Conservation (phyloP, 2,888 invertebrate species). For the Xestoiulus laeticollis region DNA sequence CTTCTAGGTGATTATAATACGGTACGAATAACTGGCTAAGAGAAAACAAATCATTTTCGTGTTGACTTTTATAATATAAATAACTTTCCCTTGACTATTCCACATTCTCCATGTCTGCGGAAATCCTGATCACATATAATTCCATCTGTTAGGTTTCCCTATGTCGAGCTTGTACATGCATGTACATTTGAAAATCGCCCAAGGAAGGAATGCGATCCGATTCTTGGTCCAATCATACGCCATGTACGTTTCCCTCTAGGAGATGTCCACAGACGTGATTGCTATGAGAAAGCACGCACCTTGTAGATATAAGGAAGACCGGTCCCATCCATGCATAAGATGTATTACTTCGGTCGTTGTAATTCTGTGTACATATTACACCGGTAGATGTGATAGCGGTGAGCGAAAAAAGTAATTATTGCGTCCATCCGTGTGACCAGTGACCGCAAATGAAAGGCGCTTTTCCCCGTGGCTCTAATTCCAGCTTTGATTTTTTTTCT, state of each 20-base stretch:
- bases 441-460: constrained; percentile 40
- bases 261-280: not conserved
- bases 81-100: too few relatives aligned
- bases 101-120: too few relatives aligned
- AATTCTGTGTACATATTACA: constrained; percentile 20
- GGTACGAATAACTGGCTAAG: too few relatives aligned
- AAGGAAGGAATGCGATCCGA: not conserved
- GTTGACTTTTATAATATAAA: too few relatives aligned
- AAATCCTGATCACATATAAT: too few relatives aligned
- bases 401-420: constrained; percentile 41
- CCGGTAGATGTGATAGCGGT: constrained; percentile 5
- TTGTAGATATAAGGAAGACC: not conserved
- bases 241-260: not conserved
- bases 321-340: constrained; percentile 21
- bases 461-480: constrained; percentile 23
- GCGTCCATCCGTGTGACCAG: constrained; percentile 41
- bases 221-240: not conserved
- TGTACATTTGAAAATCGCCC: not conserved
- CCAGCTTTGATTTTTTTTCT: constrained; percentile 25
- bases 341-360: not conserved
- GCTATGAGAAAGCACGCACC: not conserved
- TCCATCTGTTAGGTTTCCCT: too few relatives aligned
- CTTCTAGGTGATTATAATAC: too few relatives aligned
- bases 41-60: too few relatives aligned
- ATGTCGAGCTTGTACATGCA: too few relatives aligned